Evolutionary conservation across 1,140 invertebrate genomes (phyloP).

Genomic region (Palaemon carinicauda): DNA sequence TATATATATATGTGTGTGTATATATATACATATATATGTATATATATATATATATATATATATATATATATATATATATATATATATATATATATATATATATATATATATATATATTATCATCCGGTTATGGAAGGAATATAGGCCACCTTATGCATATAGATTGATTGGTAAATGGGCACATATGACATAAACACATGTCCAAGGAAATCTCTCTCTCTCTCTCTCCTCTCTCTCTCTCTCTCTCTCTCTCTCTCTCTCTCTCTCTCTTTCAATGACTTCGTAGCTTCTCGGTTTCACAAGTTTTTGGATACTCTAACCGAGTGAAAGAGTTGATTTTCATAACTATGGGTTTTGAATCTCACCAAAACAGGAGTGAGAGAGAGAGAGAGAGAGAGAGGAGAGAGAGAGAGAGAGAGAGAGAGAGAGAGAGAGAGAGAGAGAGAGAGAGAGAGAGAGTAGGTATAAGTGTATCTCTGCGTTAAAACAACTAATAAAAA

Average conservation of each 20-base stretch:
- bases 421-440: not conserved
- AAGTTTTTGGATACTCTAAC: not conserved
- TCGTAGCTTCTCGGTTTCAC: not conserved
- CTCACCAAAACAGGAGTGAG: not conserved
- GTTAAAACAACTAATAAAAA: no score
- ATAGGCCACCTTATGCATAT: not conserved
- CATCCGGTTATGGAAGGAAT: not conserved
- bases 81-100: not conserved
- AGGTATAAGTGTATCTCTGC: not conserved
- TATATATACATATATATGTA: slow-evolving; percentile 7
- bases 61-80: slow-evolving; percentile 5
- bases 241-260: not conserved
- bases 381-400: not conserved
- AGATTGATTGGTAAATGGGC: no score
- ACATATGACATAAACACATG: not conserved
- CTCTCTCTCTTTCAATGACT: not conserved
- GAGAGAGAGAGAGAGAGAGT: not conserved
- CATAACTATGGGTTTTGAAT: no score
- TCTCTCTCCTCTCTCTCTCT: not conserved
- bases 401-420: not conserved
- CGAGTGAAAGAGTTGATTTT: not conserved
- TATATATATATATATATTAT: no score
- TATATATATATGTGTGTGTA: slow-evolving; percentile 11
- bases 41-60: slow-evolving; percentile 22
- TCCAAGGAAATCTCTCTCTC: no score